Percentiles rank a stretch among this genome's conserved stretches.
Conservation (phyloP, 2,113 vertebrate genomes). For the Cebidichthys violaceus region DNA sequence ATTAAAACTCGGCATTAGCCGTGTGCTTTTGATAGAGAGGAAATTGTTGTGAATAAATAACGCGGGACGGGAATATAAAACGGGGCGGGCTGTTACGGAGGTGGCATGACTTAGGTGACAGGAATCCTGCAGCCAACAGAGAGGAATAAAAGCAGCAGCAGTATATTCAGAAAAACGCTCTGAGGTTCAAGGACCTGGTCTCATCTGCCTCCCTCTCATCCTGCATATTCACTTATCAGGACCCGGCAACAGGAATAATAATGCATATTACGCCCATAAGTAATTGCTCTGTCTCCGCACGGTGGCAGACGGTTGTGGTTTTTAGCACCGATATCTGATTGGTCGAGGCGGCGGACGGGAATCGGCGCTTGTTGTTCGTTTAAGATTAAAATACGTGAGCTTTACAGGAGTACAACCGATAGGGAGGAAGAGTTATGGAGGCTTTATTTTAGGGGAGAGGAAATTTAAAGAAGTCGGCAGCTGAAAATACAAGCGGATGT, state of each 20-base stretch:
- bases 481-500: background rate
- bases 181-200: constrained; percentile 79
- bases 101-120: constrained; percentile 95
- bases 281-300: constrained; percentile 76
- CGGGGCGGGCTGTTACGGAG: constrained; percentile 87
- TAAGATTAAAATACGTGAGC: constrained; percentile 55
- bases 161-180: constrained; percentile 81
- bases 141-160: constrained; percentile 85
- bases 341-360: constrained; percentile 31
- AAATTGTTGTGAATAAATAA: constrained; percentile 98
- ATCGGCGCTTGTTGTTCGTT: constrained; percentile 45
- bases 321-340: constrained; percentile 57
- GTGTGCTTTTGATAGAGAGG: constrained; percentile 91
- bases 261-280: constrained; percentile 75
- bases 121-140: constrained; percentile 86
- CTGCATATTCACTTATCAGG: constrained; percentile 79
- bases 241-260: constrained; percentile 77
- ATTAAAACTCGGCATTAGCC: constrained; percentile 98
- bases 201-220: constrained; percentile 32
- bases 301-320: constrained; percentile 61
- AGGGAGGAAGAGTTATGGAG: constrained; percentile 66
- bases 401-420: constrained; percentile 14
- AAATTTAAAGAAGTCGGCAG: constrained; percentile 31
- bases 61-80: constrained; percentile 92
- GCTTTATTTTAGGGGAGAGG: constrained; percentile 16